These are phyloP conservation scores for Oenanthe melanoleuca DNA, from an alignment of 2,113 vertebrate genomes.

Conservation along the genomic window DNA sequence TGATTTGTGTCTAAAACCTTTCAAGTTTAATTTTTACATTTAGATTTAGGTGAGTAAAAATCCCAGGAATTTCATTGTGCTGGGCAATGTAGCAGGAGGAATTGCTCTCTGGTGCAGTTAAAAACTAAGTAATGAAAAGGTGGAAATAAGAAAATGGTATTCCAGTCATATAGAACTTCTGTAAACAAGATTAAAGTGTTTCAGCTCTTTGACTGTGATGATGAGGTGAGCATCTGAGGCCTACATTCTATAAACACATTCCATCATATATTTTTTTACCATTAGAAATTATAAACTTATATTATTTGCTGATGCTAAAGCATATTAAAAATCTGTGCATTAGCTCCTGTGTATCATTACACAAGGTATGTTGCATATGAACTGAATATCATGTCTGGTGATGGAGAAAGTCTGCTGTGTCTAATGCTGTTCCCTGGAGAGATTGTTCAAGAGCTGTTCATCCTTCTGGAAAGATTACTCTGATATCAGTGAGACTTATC, in stretches of 20 bases:
- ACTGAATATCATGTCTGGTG: slow-evolving; percentile 45
- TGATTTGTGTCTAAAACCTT: neutral
- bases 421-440: slow-evolving; percentile 39
- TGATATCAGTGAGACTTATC: slow-evolving; percentile 51
- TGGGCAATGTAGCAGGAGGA: neutral
- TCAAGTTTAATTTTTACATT: neutral
- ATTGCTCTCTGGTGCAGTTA: neutral
- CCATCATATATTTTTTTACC: neutral
- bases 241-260: neutral
- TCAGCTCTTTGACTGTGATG: neutral
- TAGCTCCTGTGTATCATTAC: neutral
- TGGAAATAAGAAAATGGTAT: neutral
- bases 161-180: neutral
- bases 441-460: slow-evolving; percentile 37
- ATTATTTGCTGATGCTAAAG: neutral
- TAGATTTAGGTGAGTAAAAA: neutral
- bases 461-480: slow-evolving; percentile 42
- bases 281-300: neutral
- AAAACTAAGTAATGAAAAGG: neutral
- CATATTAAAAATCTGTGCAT: neutral
- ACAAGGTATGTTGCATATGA: neutral
- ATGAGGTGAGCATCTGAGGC: neutral
- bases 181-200: neutral
- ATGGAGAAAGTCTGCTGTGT: slow-evolving; percentile 21
- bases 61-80: neutral